Base-by-base conservation (phyloP, 1,140 invertebrate genomes). In the Dryas iulia region DNA sequence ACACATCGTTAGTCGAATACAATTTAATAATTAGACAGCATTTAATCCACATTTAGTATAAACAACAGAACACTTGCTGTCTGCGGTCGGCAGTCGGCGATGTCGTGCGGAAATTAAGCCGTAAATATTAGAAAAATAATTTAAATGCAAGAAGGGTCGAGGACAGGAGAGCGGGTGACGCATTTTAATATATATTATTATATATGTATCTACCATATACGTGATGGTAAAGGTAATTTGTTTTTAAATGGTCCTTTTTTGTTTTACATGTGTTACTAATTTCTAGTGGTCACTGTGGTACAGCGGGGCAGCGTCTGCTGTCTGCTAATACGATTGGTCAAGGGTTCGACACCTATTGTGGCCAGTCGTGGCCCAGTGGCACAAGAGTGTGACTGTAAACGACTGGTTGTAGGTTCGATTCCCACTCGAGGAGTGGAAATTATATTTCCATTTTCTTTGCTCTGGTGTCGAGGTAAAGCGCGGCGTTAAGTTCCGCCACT, bases 91-190 rank as follows among this genome's bases (percentile, higher is more conserved):
- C 26, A 47, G 18, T 39, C 33, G 52, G 56, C 26, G 30, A 11
- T 62, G 61, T 64, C 26, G 26, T 5, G 33, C 54, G 61, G 53
- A 70, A 64, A 64, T 70, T 64, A 64, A 70, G 59, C n/a, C 56
- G 28, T 64, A 70, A 59, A 70, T 70, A 47, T 47, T 47, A 47
- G 39, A 47, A 47, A 47, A 47, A 47, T 47, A 66, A 47, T 66
- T 58, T 14, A 35, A 56, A 33, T 56, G 52, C 52, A 64, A 63
- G 28, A 53, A 54, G 61, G 11, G n/a, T 56, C 26, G 39, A 21
- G 39, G 39, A 21, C 18, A 8, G 39, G 39, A 21, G n/a, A n/a
- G n/a, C 39, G 7, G 1, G 39, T 21, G 39, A 47, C 39, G 39
- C 39, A 21, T 47, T 47, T 39, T 21, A 14, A 47, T n/a, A n/a